phyloP scores from a whole-genome alignment of 92 coral and sea anemone species.

The Heteractis magnifica region DNA sequence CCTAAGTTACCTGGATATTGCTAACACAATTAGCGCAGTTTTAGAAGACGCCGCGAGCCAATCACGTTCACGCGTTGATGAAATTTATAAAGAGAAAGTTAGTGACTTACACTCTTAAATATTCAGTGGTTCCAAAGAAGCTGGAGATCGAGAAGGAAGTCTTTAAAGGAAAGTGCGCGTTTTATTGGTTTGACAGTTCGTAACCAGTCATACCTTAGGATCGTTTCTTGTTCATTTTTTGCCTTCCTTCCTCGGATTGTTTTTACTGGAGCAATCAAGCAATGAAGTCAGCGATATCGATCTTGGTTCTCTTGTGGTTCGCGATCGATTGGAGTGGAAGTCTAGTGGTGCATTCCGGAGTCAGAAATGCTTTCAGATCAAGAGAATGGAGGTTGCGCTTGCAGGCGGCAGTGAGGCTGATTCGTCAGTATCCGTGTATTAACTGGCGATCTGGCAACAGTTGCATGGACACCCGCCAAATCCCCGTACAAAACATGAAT shows the following conservation, averaged over 20 bases:
- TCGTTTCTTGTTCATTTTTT: neutral
- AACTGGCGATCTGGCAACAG: slow-evolving; percentile 53
- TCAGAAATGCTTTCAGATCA: slow-evolving; percentile 3
- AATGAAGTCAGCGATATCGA: slow-evolving; percentile 19
- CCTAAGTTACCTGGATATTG: slow-evolving; percentile 73
- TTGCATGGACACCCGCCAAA: slow-evolving; percentile 51
- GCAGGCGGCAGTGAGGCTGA: slow-evolving; percentile 51
- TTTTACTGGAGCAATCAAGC: slow-evolving; percentile 1
- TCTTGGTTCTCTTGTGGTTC: slow-evolving; percentile 13
- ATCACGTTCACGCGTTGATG: slow-evolving; percentile 54
- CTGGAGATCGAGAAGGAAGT: slow-evolving; percentile 39
- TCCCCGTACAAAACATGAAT: slow-evolving; percentile 67
- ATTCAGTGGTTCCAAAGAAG: slow-evolving; percentile 63
- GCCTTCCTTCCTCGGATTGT: neutral
- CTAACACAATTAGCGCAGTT: slow-evolving; percentile 84
- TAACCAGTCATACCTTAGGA: slow-evolving; percentile 2
- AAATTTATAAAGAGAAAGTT: slow-evolving; percentile 72
- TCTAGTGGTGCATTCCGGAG: slow-evolving; percentile 13
- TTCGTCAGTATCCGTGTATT: slow-evolving; percentile 70
- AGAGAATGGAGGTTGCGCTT: slow-evolving; percentile 74
- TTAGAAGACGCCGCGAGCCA: slow-evolving; percentile 94
- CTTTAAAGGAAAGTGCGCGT: neutral
- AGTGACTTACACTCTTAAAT: slow-evolving; percentile 58
- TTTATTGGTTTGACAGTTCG: slow-evolving; percentile 20
- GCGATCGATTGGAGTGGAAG: slow-evolving; percentile 11